These are phyloP conservation scores for Tylochromis polylepis DNA, from an alignment of 2,113 vertebrate genomes.

Conservation along the genomic window DNA sequence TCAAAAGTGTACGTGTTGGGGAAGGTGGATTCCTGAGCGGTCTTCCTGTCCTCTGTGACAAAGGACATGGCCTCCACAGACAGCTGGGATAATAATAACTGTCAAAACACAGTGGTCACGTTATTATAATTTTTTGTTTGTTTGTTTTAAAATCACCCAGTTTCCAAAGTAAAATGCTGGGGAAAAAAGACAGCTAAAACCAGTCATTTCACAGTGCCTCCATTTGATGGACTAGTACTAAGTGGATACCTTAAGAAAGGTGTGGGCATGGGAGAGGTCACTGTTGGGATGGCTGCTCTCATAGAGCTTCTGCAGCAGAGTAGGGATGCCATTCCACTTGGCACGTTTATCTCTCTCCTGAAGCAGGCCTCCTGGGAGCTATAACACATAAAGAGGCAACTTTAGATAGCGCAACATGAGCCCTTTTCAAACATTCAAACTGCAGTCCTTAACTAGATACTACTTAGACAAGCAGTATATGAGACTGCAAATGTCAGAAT, in stretches of 20 bases:
- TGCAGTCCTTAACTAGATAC: neutral
- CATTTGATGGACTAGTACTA: neutral
- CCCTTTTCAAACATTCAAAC: neutral
- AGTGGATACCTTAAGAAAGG: slow-evolving; percentile 86
- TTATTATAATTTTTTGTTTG: neutral
- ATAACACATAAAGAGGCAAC: neutral
- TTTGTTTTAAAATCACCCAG: neutral
- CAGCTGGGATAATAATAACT: slow-evolving; percentile 94
- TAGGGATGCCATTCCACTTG: slow-evolving; percentile 94
- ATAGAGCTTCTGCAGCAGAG: slow-evolving; percentile 86
- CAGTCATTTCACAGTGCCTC: neutral
- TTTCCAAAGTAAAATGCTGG: neutral
- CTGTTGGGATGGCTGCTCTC: slow-evolving; percentile 92
- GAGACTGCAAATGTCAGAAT: neutral
- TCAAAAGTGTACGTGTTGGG: slow-evolving; percentile 97
- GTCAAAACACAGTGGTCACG: neutral
- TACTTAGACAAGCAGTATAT: neutral
- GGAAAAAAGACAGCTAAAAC: neutral
- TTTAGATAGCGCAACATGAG: neutral
- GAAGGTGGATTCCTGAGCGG: slow-evolving; percentile 89
- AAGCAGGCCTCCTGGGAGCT: slow-evolving; percentile 89
- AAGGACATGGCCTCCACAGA: slow-evolving; percentile 98
- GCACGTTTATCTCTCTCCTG: slow-evolving; percentile 89
- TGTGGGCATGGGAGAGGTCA: slow-evolving; percentile 89
- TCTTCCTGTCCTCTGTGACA: slow-evolving; percentile 93